Conservation (phyloP, 2,888 invertebrate species). For the Xylocampa areola region DNA sequence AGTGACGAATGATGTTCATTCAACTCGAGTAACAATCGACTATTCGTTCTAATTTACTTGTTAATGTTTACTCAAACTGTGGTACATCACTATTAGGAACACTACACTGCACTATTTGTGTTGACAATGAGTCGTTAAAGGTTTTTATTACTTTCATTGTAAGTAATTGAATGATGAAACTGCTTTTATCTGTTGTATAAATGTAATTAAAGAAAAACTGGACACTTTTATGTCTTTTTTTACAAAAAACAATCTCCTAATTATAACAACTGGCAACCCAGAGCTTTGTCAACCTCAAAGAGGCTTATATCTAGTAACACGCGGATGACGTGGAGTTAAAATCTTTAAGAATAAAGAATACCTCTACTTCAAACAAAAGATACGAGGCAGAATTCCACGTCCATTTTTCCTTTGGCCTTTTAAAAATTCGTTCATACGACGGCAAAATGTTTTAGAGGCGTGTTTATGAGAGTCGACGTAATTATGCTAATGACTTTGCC, state of each 20-base stretch:
- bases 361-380: constrained; percentile 35
- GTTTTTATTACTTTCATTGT: constrained; percentile 28
- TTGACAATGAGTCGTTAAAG: constrained; percentile 42
- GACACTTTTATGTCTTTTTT: too few species aligned
- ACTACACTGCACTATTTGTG: constrained; percentile 10
- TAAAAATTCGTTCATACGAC: constrained; percentile 51
- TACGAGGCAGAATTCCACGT: constrained; percentile 32
- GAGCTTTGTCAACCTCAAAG: constrained; percentile 18
- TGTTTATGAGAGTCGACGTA: constrained; percentile 59
- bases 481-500: constrained; percentile 60
- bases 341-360: constrained; percentile 46
- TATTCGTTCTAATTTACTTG: constrained; percentile 53
- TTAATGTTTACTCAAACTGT: constrained; percentile 12
- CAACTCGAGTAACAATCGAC: constrained; percentile 37
- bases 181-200: constrained; percentile 1
- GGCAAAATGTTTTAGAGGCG: constrained; percentile 52
- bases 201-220: constrained; percentile 29
- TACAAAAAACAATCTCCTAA: constrained; percentile 32
- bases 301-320: constrained; percentile 22
- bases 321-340: constrained; percentile 28
- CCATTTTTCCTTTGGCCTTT: constrained; percentile 48
- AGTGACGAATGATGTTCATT: constrained; percentile 50
- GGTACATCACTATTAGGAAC: constrained; percentile 24
- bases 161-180: constrained; percentile 38
- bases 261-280: constrained; percentile 23